Evolutionary conservation across 2,113 vertebrate genomes (phyloP).

Genomic region (Mastomys natalensis): DNA sequence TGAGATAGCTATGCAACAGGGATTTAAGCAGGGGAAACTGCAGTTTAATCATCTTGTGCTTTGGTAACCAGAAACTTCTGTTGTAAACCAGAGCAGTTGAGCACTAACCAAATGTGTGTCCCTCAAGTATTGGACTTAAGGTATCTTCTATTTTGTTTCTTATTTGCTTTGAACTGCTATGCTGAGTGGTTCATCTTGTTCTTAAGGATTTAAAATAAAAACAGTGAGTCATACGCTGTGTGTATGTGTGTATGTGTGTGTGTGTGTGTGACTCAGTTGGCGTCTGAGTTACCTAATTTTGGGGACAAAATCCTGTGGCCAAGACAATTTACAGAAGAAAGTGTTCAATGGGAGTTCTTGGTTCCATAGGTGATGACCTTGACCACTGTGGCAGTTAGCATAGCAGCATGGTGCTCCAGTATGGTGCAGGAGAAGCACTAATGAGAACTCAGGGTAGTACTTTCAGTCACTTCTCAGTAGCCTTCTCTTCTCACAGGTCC

Average conservation of each 20-base stretch:
- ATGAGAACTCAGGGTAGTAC: neutral
- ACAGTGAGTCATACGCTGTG: neutral
- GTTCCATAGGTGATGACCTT: neutral
- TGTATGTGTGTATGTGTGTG: neutral
- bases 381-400: neutral
- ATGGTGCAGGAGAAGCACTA: neutral
- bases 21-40: neutral
- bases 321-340: neutral
- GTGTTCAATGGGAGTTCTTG: neutral
- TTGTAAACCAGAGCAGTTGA: neutral
- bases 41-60: neutral
- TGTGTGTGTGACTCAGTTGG: neutral
- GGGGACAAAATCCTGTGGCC: neutral
- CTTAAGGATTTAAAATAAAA: neutral
- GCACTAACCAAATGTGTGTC: neutral
- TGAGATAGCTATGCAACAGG: neutral
- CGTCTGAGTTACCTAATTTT: neutral
- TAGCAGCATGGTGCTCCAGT: neutral
- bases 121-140: neutral
- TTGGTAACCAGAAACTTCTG: neutral
- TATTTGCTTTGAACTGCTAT: neutral
- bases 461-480: neutral
- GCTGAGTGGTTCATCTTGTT: neutral
- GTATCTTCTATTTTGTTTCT: conserved; percentile 6
- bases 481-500: neutral